Evolutionary conservation across 2,113 vertebrate species (phyloP).

Genomic region (Mus pahari): DNA sequence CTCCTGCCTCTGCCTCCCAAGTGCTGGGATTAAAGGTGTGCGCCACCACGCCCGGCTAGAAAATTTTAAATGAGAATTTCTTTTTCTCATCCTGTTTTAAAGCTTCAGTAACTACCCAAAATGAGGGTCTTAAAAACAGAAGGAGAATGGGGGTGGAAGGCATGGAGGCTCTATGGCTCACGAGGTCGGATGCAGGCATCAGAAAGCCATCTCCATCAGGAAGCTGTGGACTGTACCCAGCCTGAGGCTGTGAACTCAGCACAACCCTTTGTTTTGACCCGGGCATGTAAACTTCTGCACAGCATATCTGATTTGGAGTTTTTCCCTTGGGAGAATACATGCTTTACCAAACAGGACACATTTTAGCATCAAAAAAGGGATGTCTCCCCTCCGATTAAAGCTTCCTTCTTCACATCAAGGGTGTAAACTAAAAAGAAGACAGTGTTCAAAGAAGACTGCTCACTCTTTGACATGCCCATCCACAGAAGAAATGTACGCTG

Average conservation of each 20-base stretch:
- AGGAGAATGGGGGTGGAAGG: neutral
- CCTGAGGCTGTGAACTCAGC: neutral
- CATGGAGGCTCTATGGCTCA: rapidly evolving
- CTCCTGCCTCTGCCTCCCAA: no score
- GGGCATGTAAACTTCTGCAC: neutral
- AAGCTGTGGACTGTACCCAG: neutral
- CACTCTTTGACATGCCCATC: no score
- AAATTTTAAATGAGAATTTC: slow-evolving; percentile 54
- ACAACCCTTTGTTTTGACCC: neutral
- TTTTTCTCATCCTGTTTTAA: slow-evolving; percentile 9
- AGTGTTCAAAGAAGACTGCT: neutral
- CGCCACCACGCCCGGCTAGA: no score
- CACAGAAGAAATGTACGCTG: neutral
- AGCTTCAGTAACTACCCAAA: slow-evolving; percentile 34
- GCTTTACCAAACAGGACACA: neutral
- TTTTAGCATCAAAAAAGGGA: neutral
- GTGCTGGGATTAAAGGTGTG: no score
- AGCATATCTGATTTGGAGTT: neutral
- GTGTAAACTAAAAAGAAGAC: neutral
- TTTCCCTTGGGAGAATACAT: neutral
- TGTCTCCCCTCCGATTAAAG: neutral
- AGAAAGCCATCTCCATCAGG: neutral
- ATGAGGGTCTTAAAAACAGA: neutral
- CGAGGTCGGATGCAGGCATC: rapidly evolving
- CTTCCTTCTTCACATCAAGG: neutral